Conservation (phyloP, 1,140 invertebrate species). For the Oscheius sp. region DNA sequence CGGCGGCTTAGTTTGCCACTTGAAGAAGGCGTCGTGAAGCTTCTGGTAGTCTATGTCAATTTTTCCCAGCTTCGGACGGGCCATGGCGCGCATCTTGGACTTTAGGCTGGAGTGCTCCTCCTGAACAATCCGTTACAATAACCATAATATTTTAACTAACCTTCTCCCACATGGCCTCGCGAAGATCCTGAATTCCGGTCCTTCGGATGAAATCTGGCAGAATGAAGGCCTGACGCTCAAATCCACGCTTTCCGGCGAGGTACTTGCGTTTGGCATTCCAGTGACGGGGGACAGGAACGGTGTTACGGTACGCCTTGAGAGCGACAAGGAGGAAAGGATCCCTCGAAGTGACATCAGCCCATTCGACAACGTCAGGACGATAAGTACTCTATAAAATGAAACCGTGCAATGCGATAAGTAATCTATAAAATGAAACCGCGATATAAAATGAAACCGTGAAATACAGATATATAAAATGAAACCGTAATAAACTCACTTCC, state of each 20-base stretch:
- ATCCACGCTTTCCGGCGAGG: conserved; percentile 91
- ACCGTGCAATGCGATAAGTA: conserved; percentile 70
- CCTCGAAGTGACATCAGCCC: conserved; percentile 97
- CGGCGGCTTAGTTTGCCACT: conserved; percentile 96
- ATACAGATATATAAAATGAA: conserved; percentile 15
- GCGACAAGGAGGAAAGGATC: conserved; percentile 93
- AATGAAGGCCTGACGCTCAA: conserved; percentile 97
- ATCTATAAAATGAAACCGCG: conserved; percentile 34
- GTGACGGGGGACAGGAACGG: conserved; percentile 92
- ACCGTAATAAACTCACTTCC: conserved; percentile 44
- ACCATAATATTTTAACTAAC: conserved; percentile 34
- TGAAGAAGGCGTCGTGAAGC: conserved; percentile 98
- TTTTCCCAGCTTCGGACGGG: conserved; percentile 94
- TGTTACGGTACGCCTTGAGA: conserved; percentile 81
- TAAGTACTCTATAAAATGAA: conserved; percentile 46
- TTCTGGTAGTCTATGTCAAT: conserved; percentile 99
- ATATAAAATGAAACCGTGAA: background rate
- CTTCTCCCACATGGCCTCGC: conserved; percentile 62
- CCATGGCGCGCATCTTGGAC: conserved; percentile 94
- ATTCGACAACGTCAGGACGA: conserved; percentile 96
- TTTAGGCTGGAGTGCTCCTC: conserved; percentile 95
- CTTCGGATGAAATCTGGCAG: conserved; percentile 97
- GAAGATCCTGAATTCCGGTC: conserved; percentile 76
- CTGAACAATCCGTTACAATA: conserved; percentile 48
- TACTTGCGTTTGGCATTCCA: conserved; percentile 99